These are phyloP conservation scores for Drosophila nasuta DNA, from an alignment of 1,140 invertebrate species.

Conservation along the genomic window DNA sequence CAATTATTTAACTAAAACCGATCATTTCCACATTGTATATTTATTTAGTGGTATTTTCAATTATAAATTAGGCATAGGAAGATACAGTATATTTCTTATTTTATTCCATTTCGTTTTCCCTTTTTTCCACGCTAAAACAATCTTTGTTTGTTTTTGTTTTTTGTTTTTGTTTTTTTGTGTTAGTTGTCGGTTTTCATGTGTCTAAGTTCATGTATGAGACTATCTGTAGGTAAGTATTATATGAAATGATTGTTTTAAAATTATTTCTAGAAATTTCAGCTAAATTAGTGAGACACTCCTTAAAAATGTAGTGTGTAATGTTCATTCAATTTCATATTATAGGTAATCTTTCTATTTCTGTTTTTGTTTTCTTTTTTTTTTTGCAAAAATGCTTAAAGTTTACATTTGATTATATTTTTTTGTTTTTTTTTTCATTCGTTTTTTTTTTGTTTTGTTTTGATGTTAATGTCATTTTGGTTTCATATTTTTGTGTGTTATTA, in stretches of 20 bases:
- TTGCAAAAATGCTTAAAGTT: slow-evolving; percentile 75
- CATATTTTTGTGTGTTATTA: slow-evolving; percentile 37
- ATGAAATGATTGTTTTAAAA: slow-evolving; percentile 46
- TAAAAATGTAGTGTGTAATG: slow-evolving; percentile 62
- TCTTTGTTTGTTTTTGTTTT: slow-evolving; percentile 23
- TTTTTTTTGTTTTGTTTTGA: slow-evolving; percentile 56
- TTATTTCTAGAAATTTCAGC: slow-evolving; percentile 75
- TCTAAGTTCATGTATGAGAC: slow-evolving; percentile 27
- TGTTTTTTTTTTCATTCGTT: slow-evolving; percentile 55
- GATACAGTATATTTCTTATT: slow-evolving; percentile 51
- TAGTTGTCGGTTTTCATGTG: slow-evolving; percentile 1
- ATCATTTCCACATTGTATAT: slow-evolving; percentile 30
- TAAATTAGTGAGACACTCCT: slow-evolving; percentile 71
- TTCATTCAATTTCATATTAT: slow-evolving; percentile 38
- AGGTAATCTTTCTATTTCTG: slow-evolving; percentile 15
- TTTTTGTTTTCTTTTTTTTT: slow-evolving; percentile 36
- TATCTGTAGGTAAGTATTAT: slow-evolving; percentile 20
- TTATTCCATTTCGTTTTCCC: slow-evolving; percentile 25
- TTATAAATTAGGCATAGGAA: slow-evolving; percentile 71
- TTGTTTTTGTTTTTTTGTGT: slow-evolving; percentile 6
- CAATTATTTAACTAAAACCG: slow-evolving; percentile 26
- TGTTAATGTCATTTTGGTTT: slow-evolving; percentile 22
- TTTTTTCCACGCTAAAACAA: slow-evolving; percentile 18
- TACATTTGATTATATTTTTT: slow-evolving; percentile 71
- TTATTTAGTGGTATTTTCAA: slow-evolving; percentile 49